Percentiles rank a stretch among this genome's conserved stretches.
Conservation (phyloP, 2,797 vertebrate species). For the Sebastes steindachneri region DNA sequence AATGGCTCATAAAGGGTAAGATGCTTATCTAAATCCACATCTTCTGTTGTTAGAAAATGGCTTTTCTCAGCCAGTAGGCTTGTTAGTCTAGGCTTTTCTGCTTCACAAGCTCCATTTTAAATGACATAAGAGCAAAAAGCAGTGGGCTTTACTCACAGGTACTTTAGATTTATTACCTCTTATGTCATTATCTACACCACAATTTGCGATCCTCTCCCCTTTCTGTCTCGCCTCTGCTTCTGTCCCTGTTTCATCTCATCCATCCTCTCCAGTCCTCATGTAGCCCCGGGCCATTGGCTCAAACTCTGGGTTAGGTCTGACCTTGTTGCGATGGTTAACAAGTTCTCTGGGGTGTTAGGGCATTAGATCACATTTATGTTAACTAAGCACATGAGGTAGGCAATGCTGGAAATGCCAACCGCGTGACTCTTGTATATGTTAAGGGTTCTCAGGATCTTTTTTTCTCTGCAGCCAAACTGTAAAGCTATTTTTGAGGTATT, state of each 20-base stretch:
- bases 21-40: slow-evolving; percentile 48
- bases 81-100: slow-evolving; percentile 30
- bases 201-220: neutral
- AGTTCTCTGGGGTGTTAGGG: slow-evolving; percentile 29
- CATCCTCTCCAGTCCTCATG: slow-evolving; percentile 16
- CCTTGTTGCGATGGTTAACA: slow-evolving; percentile 60
- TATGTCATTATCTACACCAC: neutral
- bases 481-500: neutral
- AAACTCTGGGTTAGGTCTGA: slow-evolving; percentile 44
- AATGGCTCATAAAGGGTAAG: slow-evolving; percentile 45
- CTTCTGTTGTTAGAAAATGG: slow-evolving; percentile 36
- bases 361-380: slow-evolving; percentile 60
- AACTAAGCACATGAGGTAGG: slow-evolving; percentile 37
- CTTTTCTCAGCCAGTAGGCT: slow-evolving; percentile 23
- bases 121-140: neutral
- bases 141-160: neutral
- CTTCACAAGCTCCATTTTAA: slow-evolving; percentile 35
- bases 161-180: slow-evolving; percentile 22
- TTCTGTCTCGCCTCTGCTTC: neutral
- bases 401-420: slow-evolving; percentile 23
- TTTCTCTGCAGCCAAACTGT: neutral
- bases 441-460: neutral
- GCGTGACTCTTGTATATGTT: neutral
- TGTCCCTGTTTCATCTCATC: neutral
- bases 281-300: slow-evolving; percentile 21